Evolutionary conservation across 2,113 vertebrate genomes (phyloP), one percentile per base, ranked within the genome.

Genomic region (Eupsittula cactorum): DNA sequence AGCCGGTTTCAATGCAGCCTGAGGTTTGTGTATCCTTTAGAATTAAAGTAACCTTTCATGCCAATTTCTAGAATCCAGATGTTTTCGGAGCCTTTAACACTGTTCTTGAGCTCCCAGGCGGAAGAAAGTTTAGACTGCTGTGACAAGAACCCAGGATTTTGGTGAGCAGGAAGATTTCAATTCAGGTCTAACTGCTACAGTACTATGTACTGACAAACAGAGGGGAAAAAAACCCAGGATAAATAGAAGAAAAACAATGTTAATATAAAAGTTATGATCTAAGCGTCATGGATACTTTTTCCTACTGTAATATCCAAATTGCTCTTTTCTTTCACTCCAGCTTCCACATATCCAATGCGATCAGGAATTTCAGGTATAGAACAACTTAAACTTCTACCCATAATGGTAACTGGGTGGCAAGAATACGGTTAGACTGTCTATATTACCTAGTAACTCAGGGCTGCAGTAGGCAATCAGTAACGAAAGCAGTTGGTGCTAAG

Each of bases 1-100:
- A 63, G 11, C 49, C 2, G 6, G 3, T 21, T 23, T 44, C 69
- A 70, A 0, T 1, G 10, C 23, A 64, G 52, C 33, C 31, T 23
- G 33, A 6, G 7, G 1, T 11, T 55, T 27, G 4, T 7, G 8
- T 0, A 14, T 28, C 12, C 44, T 52, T 25, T 9, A 8, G 2
- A 4, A 13, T 6, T 16, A 55, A 37, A 20, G 13, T 20, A 50
- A 57, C 7, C 11, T 23, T 64, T 8, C 9, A 19, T 1, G 3
- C 9, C 39, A 25, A 49, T 35, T 76, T 46, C 33, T 53, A 17
- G n/a, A 64, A 42, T 5, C 10, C 28, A 77, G 1, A 29, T 47
- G 47, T 16, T 63, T 41, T 6, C 62, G 41, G 42, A 82, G 57
- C 60, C 49, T 81, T 41, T 23, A 73, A 1, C 16, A 3, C n/a